Base-by-base conservation (phyloP, 23 tunicate species). In the Phallusia fumigata region DNA sequence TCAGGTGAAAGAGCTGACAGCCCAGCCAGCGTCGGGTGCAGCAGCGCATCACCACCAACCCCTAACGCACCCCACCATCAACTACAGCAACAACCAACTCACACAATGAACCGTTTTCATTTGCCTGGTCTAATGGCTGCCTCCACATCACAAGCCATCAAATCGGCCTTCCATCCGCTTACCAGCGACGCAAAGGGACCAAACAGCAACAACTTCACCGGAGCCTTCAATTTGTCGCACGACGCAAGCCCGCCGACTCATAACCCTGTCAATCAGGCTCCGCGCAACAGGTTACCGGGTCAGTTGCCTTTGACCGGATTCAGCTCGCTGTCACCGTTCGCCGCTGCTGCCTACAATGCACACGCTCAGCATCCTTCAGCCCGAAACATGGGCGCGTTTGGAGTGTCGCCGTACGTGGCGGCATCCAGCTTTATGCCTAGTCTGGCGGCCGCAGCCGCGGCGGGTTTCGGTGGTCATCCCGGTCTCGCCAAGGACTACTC, bases 361-460 rank as follows among this genome's bases (percentile, higher is more conserved):
- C 85, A 81, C 32, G 26, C 53, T 15, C 85, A 81, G 33, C 85
- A 81, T 33, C 85, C 85, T 0, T 36, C 77, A 6, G 52, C 77
- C 8, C 30, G 85, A 2, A 51, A 69, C 83, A 80, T 80, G 83
- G 40, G 31, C 36, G 77, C 77, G 11, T 79, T 79, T 31, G 77
- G 77, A 6, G 36, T 81, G 30, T 65, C 77, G 33, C 85, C 85
- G 3, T 81, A 81, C 58, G 77, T 81, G 51, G 85, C 77, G 13
- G 85, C 77, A 12, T 65, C 77, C 32, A 79, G 83, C 52, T 52
- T 79, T 28, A 81, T 81, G 77, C 85, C 85, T 5, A 45, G 85
- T 35, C 52, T 81, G 64, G 85, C 85, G 32, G 85, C 85, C 0
- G 85, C 77, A 18, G 85, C 85, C 31, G 85, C 85, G 31, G 83